Evolutionary conservation across 2,888 invertebrate genomes (phyloP).

Genomic region (Dynastes maya): DNA sequence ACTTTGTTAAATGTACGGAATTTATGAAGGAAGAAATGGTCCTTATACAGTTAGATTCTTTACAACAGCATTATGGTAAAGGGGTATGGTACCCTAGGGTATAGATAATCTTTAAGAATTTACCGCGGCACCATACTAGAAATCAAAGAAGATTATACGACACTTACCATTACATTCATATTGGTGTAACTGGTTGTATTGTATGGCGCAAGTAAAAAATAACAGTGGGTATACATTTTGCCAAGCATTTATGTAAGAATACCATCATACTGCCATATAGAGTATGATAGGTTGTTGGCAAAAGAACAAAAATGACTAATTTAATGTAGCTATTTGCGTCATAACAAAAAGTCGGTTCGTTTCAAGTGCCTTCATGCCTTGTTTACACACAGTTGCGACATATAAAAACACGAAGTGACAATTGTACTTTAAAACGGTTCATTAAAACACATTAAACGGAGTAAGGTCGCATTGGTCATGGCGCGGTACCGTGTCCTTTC

Average conservation of each 20-base stretch:
- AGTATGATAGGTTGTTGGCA: neutral
- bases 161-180: no score
- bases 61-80: no score
- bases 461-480: neutral
- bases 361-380: conserved; percentile 1
- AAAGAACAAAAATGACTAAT: conserved; percentile 9
- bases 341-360: neutral
- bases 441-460: conserved; percentile 23
- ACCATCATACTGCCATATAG: neutral
- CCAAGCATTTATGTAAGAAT: conserved; percentile 7
- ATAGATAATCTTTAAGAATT: no score
- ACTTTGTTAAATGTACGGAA: no score
- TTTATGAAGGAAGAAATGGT: no score
- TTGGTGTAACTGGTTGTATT: no score
- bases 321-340: conserved; percentile 14
- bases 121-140: no score
- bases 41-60: no score
- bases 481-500: conserved; percentile 7
- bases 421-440: conserved; percentile 31
- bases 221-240: neutral
- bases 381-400: conserved; percentile 16
- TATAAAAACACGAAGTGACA: conserved; percentile 22
- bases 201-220: no score
- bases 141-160: no score
- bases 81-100: no score